These are phyloP conservation scores for Asteroscopus sphinx DNA, from an alignment of 2,888 invertebrate genomes.

Conservation along the genomic window DNA sequence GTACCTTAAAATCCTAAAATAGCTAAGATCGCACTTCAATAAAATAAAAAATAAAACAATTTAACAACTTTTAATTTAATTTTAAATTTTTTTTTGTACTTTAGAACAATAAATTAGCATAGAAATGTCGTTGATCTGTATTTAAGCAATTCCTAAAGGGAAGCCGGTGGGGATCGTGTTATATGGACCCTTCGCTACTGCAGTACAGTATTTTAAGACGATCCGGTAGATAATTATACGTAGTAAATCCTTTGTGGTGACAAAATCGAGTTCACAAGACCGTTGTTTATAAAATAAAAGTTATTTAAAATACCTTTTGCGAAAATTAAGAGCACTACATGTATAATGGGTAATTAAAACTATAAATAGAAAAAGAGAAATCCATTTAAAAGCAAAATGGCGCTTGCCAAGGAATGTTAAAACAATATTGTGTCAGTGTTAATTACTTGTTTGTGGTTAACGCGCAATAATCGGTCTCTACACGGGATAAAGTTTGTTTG, in stretches of 20 bases:
- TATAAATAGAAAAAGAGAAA: slow-evolving; percentile 45
- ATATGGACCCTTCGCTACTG: no score
- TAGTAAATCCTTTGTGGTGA: slow-evolving; percentile 42
- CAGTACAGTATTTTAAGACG: slow-evolving; percentile 1
- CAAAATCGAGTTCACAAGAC: slow-evolving; percentile 21
- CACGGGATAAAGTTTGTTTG: not conserved
- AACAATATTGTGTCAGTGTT: slow-evolving; percentile 51
- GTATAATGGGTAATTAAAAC: slow-evolving; percentile 50
- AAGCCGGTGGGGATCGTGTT: no score
- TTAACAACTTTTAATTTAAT: no score
- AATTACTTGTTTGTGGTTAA: slow-evolving; percentile 51
- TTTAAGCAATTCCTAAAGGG: no score
- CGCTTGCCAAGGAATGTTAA: slow-evolving; percentile 53
- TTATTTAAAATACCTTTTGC: slow-evolving; percentile 36
- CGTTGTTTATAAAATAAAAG: slow-evolving; percentile 32
- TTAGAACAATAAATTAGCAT: no score
- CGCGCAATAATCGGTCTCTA: slow-evolving; percentile 31
- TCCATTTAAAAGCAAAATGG: slow-evolving; percentile 54
- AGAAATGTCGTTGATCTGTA: no score
- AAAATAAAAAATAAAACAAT: no score
- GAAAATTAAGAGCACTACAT: slow-evolving; percentile 41
- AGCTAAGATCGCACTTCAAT: no score
- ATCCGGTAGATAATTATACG: slow-evolving; percentile 15
- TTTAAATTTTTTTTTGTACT: no score
- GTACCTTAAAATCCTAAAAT: no score